These are phyloP conservation scores for Minunthozetes semirufus DNA, from an alignment of 2,888 invertebrate species.

Conservation along the genomic window DNA sequence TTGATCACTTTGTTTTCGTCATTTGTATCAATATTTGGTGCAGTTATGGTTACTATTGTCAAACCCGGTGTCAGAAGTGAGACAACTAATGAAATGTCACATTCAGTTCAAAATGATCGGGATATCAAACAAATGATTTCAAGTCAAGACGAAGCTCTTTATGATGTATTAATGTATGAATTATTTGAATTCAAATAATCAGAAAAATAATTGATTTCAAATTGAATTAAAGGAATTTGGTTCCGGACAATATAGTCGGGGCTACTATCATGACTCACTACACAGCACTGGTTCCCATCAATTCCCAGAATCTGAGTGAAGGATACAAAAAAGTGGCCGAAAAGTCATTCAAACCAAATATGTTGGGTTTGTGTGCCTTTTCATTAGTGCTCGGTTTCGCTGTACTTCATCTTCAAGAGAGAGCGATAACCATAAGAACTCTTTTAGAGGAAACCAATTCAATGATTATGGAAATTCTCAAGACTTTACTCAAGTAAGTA, in stretches of 20 bases:
- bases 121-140: slow-evolving; percentile 9
- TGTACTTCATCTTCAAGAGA: background rate
- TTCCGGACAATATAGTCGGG: slow-evolving; percentile 32
- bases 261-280: slow-evolving; percentile 21
- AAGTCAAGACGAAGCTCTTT: background rate
- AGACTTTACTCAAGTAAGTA: background rate
- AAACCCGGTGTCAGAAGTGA: background rate
- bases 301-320: background rate
- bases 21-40: background rate
- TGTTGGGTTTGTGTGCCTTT: slow-evolving; percentile 31
- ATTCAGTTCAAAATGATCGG: background rate
- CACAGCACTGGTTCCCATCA: background rate
- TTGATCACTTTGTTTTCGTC: slow-evolving; percentile 4
- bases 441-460: slow-evolving; percentile 19
- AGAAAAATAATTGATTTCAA: background rate
- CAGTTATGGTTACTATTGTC: background rate
- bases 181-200: background rate
- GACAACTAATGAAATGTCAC: background rate
- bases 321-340: slow-evolving; percentile 2
- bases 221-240: slow-evolving; percentile 18
- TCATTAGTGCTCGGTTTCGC: slow-evolving; percentile 26
- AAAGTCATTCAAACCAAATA: slow-evolving; percentile 23
- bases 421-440: background rate
- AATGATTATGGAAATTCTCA: slow-evolving; percentile 14
- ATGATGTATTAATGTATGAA: background rate